Conservation (phyloP, 1,140 invertebrate species). For the Elymnias hypermnestra region DNA sequence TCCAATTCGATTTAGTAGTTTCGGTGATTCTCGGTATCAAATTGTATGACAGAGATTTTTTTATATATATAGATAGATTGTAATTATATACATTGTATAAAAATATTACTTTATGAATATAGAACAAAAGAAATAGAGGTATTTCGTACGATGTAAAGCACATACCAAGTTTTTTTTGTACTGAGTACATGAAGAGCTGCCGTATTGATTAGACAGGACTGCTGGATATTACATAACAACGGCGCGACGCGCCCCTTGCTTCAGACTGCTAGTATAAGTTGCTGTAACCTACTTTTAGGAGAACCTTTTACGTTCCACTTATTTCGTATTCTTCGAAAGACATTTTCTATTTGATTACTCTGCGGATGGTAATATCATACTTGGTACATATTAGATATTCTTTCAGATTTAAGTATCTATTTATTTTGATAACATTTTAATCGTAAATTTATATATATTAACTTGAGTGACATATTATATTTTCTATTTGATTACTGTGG, state of each 20-base stretch:
- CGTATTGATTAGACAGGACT: slow-evolving; percentile 65
- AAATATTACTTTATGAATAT: too few relatives aligned
- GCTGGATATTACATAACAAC: slow-evolving; percentile 54
- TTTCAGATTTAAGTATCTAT: not conserved
- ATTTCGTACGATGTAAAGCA: too few relatives aligned
- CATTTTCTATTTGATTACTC: slow-evolving; percentile 2
- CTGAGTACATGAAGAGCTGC: slow-evolving; percentile 47
- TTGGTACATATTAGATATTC: not conserved
- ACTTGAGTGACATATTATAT: too few relatives aligned
- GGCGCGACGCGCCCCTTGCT: slow-evolving; percentile 37
- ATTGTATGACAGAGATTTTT: too few relatives aligned
- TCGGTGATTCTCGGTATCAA: too few relatives aligned
- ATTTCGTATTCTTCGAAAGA: slow-evolving; percentile 1
- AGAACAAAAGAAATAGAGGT: too few relatives aligned
- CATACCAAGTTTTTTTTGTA: slow-evolving; percentile 31
- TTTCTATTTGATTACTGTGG: too few relatives aligned
- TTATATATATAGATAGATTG: too few relatives aligned
- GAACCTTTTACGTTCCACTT: slow-evolving; percentile 16
- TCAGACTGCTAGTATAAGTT: slow-evolving; percentile 35
- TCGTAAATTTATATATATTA: too few relatives aligned
- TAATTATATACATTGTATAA: too few relatives aligned
- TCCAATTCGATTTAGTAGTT: too few relatives aligned
- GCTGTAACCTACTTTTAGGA: slow-evolving; percentile 33
- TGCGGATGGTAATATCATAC: not conserved
- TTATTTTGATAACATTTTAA: too few relatives aligned